Evolutionary conservation across 2,888 invertebrate species (phyloP).

Genomic region (Mellilla xanthometata): DNA sequence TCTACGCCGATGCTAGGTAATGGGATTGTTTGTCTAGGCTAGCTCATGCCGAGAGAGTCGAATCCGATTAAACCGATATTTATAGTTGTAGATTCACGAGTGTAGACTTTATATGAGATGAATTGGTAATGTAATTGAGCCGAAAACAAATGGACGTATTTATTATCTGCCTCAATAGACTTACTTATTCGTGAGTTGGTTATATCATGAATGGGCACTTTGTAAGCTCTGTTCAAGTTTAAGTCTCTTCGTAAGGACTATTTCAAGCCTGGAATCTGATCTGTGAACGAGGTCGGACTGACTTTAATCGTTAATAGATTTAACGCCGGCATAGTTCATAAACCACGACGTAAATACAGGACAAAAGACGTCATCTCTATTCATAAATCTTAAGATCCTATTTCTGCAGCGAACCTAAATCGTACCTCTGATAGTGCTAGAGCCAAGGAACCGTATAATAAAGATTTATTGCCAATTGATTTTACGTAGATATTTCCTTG

Average conservation of each 20-base stretch:
- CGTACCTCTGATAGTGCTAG: constrained; percentile 23
- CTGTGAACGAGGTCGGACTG: no score
- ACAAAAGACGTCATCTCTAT: constrained; percentile 22
- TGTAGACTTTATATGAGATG: constrained; percentile 13
- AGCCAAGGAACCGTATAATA: constrained; percentile 30
- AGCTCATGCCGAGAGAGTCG: constrained; percentile 15
- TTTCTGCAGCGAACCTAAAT: constrained; percentile 14
- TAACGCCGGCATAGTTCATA: background rate
- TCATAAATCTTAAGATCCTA: constrained; percentile 22
- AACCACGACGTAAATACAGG: constrained; percentile 17
- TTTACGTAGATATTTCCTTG: constrained; percentile 24
- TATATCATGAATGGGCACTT: no score
- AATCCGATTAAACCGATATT: constrained; percentile 21
- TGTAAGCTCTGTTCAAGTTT: no score
- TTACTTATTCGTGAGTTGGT: no score
- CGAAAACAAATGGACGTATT: constrained; percentile 2
- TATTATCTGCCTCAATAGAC: background rate
- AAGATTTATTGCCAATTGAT: constrained; percentile 31
- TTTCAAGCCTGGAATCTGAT: no score
- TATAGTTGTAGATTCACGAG: constrained; percentile 7
- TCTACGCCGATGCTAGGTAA: constrained; percentile 18
- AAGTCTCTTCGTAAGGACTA: no score
- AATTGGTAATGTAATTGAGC: constrained; percentile 12
- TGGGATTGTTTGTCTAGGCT: constrained; percentile 32
- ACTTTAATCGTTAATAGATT: no score